Evolutionary conservation across 2,797 vertebrate genomes (phyloP).

Genomic region (Phoebastria nigripes): DNA sequence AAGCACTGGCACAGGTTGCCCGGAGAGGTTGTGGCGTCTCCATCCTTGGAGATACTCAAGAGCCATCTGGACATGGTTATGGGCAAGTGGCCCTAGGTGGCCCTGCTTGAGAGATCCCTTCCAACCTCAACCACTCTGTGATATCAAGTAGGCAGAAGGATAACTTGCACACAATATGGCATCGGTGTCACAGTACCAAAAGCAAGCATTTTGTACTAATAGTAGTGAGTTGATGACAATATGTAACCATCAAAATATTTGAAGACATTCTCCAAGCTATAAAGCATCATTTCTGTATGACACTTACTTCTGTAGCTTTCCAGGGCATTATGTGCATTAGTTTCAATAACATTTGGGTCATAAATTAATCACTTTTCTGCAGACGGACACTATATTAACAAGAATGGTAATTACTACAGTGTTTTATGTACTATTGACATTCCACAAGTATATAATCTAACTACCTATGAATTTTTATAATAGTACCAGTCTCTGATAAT

Average conservation of each 20-base stretch:
- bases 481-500: neutral
- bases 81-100: neutral
- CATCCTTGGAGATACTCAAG: neutral
- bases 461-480: neutral
- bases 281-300: neutral
- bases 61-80: neutral
- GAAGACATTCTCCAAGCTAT: neutral
- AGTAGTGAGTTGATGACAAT: neutral
- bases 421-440: neutral
- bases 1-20: neutral
- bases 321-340: neutral
- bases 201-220: neutral
- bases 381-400: neutral
- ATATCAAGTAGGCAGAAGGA: neutral
- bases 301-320: neutral
- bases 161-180: neutral
- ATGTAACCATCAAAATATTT: neutral
- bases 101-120: neutral
- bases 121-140: neutral
- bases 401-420: neutral
- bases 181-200: accelerated
- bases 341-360: neutral
- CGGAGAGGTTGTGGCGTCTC: neutral
- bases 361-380: neutral
- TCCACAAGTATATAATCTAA: neutral